Evolutionary conservation across 2,888 invertebrate genomes (phyloP).

Genomic region (Molanna angustata): DNA sequence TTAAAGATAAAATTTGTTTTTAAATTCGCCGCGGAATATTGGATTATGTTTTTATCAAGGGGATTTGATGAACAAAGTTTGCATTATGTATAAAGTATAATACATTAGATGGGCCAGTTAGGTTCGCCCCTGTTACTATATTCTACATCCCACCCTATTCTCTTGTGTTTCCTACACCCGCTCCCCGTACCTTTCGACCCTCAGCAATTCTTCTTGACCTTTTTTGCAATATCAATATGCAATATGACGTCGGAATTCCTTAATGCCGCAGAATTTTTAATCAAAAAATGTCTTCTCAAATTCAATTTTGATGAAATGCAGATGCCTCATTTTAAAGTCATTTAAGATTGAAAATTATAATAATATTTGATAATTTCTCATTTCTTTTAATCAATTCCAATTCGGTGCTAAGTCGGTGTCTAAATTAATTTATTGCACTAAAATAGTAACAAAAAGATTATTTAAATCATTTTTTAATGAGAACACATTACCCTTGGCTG

Average conservation of each 20-base stretch:
- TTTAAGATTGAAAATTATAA: conserved; percentile 5
- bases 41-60: conserved; percentile 26
- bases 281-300: neutral
- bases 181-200: neutral
- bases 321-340: too few relatives aligned
- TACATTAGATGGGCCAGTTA: conserved; percentile 29
- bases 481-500: too few relatives aligned
- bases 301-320: too few relatives aligned
- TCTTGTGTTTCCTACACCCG: conserved; percentile 2
- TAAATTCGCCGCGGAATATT: conserved; percentile 21
- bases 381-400: too few relatives aligned
- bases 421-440: too few relatives aligned
- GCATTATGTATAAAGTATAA: conserved; percentile 24
- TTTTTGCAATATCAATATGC: conserved; percentile 13
- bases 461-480: too few relatives aligned
- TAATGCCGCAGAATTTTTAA: too few relatives aligned
- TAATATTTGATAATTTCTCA: too few relatives aligned
- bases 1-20: conserved; percentile 16
- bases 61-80: conserved; percentile 27
- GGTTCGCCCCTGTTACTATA: too few relatives aligned
- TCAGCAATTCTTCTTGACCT: conserved; percentile 6
- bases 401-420: too few relatives aligned
- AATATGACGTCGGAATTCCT: conserved; percentile 5
- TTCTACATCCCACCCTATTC: conserved; percentile 8
- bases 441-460: too few relatives aligned